These are phyloP conservation scores for Numenius phaeopus DNA, from an alignment of 2,797 vertebrate species.

Conservation along the genomic window DNA sequence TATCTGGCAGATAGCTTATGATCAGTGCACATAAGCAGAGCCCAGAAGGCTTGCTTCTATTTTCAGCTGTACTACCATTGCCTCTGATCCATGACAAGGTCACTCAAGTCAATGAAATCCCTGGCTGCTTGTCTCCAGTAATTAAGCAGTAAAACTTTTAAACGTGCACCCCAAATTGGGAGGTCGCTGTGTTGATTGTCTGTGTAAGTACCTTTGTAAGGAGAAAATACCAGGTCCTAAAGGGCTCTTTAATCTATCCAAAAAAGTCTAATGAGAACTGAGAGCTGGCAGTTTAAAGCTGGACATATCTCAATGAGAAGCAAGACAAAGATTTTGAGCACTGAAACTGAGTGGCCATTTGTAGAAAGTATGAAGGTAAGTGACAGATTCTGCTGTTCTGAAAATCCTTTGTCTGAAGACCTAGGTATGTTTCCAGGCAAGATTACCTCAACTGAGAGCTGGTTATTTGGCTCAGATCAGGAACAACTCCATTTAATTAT, in stretches of 20 bases:
- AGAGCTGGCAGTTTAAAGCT: neutral
- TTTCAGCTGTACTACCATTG: slow-evolving; percentile 13
- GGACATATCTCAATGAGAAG: neutral
- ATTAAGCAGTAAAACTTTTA: slow-evolving; percentile 42
- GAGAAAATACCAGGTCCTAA: slow-evolving; percentile 7
- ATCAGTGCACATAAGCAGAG: neutral
- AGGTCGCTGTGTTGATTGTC: neutral
- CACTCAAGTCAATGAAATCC: neutral
- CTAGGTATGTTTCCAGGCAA: neutral
- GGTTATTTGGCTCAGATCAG: neutral
- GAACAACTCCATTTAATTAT: neutral
- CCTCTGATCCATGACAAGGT: slow-evolving; percentile 47
- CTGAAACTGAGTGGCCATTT: neutral
- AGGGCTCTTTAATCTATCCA: neutral
- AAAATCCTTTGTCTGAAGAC: neutral
- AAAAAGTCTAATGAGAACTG: neutral
- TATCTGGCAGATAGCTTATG: slow-evolving; percentile 4
- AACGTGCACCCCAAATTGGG: neutral
- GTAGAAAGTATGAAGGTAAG: neutral
- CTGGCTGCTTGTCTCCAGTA: slow-evolving; percentile 20
- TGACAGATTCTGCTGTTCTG: neutral
- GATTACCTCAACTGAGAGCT: neutral
- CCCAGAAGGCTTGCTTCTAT: slow-evolving; percentile 29
- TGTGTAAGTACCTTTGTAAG: neutral
- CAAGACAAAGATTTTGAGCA: neutral